A percentile compares a stretch with the other conserved stretches of the same genome.
phyloP scores from a whole-genome alignment of 2,797 vertebrate species.

The Alcedo atthis region DNA sequence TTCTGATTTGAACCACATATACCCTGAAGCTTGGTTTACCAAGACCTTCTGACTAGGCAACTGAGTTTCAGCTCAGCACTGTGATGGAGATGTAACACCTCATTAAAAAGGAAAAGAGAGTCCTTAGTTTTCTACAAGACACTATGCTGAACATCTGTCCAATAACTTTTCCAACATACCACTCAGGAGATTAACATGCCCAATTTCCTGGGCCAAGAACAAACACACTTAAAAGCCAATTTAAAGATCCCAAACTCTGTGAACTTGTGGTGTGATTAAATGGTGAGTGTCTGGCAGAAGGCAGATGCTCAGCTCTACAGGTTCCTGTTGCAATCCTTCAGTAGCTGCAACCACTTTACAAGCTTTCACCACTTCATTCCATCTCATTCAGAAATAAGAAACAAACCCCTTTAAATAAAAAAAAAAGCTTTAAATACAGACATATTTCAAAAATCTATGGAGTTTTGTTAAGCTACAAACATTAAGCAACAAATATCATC shows the following conservation, averaged over 20 bases:
- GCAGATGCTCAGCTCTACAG: not conserved
- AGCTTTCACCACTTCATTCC: not conserved
- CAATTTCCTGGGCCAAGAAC: not conserved
- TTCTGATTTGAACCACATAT: not conserved
- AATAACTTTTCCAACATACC: not conserved
- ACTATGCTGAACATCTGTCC: not conserved
- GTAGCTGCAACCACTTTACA: not conserved
- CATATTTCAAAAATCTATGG: conserved; percentile 29
- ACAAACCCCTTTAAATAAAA: not conserved
- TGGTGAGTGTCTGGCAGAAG: not conserved
- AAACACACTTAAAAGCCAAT: not conserved
- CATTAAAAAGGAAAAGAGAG: not conserved
- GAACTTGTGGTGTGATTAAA: not conserved
- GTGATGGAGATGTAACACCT: not conserved
- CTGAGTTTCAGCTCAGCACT: not conserved
- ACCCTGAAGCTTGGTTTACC: not conserved
- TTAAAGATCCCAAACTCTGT: not conserved
- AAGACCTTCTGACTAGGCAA: not conserved
- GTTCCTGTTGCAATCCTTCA: not conserved
- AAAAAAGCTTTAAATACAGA: not conserved
- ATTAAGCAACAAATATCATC: conserved; percentile 21
- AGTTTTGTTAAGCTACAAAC: conserved; percentile 7
- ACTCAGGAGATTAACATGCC: not conserved
- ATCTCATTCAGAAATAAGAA: conserved; percentile 27
- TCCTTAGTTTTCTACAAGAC: not conserved